Evolutionary conservation across 1,140 invertebrate species (phyloP).

Genomic region (Caenorhabditis elegans): DNA sequence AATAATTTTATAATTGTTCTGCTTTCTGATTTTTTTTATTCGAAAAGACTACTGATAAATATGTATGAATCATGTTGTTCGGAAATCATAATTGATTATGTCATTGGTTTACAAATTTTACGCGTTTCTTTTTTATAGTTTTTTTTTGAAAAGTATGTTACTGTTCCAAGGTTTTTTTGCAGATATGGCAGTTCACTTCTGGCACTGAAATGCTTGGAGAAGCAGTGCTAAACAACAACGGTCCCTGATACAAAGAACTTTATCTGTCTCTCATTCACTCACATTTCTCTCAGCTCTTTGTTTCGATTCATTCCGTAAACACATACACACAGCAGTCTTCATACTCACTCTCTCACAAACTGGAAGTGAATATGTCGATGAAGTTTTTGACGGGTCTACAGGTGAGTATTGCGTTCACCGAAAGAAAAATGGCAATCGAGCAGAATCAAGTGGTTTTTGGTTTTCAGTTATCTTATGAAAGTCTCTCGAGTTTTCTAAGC

Average conservation of each 20-base stretch:
- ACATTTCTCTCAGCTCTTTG: background rate
- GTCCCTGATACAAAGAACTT: constrained; percentile 11
- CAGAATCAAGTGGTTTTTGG: background rate
- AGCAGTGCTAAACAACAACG: background rate
- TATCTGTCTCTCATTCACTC: background rate
- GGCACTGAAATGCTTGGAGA: constrained; percentile 10
- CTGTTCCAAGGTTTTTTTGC: background rate
- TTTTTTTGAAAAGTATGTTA: background rate
- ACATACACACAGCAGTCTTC: background rate
- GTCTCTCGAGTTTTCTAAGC: too few relatives aligned
- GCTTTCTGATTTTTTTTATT: too few relatives aligned
- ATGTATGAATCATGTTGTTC: too few relatives aligned
- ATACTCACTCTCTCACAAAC: constrained; percentile 12
- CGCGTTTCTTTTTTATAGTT: too few relatives aligned
- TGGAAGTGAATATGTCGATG: constrained; percentile 42
- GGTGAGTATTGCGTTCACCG: constrained; percentile 5
- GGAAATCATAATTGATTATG: too few relatives aligned
- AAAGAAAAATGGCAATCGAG: background rate
- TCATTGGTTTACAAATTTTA: too few relatives aligned
- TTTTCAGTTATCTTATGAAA: background rate
- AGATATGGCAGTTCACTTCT: constrained; percentile 29
- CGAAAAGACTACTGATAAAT: too few relatives aligned
- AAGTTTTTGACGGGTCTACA: constrained; percentile 44
- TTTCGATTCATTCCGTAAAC: background rate
- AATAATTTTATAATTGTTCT: too few relatives aligned